phyloP scores from a whole-genome alignment of 2,888 invertebrate species.

The Agrochola macilenta region DNA sequence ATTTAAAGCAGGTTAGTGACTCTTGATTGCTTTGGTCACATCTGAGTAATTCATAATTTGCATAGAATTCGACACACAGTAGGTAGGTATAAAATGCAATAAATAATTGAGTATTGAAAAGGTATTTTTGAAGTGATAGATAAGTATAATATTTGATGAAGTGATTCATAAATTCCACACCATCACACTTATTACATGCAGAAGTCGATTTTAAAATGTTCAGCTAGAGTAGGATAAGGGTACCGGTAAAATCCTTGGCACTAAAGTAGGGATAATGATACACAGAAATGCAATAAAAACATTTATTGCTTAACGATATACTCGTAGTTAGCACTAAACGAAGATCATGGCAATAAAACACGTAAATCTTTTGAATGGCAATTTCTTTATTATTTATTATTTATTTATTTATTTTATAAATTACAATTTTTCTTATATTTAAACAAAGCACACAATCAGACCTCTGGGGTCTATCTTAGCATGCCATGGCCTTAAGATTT shows the following conservation, averaged over 20 bases:
- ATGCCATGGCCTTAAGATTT: no score
- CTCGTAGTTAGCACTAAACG: constrained; percentile 23
- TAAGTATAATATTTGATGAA: not conserved
- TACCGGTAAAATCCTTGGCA: constrained; percentile 38
- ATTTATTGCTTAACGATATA: constrained; percentile 37
- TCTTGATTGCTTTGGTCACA: constrained; percentile 1
- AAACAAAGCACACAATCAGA: no score
- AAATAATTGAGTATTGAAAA: no score
- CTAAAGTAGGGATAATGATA: constrained; percentile 25
- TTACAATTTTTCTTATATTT: no score
- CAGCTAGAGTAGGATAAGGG: not conserved
- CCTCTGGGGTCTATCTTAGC: no score
- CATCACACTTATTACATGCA: not conserved
- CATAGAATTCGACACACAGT: not conserved
- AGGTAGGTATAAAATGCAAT: not conserved
- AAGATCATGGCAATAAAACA: constrained; percentile 31
- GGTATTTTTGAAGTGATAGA: not conserved
- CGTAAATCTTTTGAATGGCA: constrained; percentile 8
- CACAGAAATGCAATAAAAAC: constrained; percentile 45
- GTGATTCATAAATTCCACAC: not conserved
- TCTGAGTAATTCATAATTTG: not conserved
- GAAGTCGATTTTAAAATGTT: not conserved
- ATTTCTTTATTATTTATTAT: constrained; percentile 32
- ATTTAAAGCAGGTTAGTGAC: constrained; percentile 21
- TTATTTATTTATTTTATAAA: no score